Base-by-base conservation (phyloP, 2,888 invertebrate species). In the Tiliacea citrago region DNA sequence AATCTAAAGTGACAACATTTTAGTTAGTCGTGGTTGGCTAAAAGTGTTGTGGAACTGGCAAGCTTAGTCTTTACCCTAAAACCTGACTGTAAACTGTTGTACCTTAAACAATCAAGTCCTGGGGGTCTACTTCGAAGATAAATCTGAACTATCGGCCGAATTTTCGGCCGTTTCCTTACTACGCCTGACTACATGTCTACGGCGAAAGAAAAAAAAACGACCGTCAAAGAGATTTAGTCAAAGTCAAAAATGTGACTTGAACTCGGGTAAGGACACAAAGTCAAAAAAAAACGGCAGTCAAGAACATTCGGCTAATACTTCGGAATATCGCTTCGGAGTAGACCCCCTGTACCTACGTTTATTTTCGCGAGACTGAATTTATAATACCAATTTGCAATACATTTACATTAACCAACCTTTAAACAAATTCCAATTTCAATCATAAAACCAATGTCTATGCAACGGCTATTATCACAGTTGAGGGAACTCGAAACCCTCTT, bases 401-500 rank as follows among this genome's bases (percentile, higher is more conserved):
- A 16, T 13, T 57, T 57, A 2, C n/a, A 53, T 18, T 10, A 24
- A 21, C 12, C 51, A 39, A 18, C 9, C 2, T 24, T 29, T 47
- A 2, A 49, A 63, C 35, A 60, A 45, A n/a, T 21, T 47, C 39
- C 24, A 21, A 47, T 18, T 10, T 53, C 29, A 61, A 61, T 45
- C 18, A 57, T 57, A 73, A 73, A 61, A 67, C 16, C 21, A 62
- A 55, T n/a, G 24, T 62, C 49, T 35, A 65, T 18, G 10, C 10
- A 49, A 47, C 39, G 42, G 16, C 24, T 75, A 42, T 67, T 53
- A 70, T 62, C 24, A 42, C 18, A 57, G 42, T 67, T 24, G 13
- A 72, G 67, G 58, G 60, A 77, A 67, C 24, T 62, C 45, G 45
- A 63, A 63, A 47, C 67, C 55, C 16, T 75, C 49, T 60, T 60